These are phyloP conservation scores for Drosophila subpulchrella DNA, from an alignment of 1,140 invertebrate genomes.

Conservation along the genomic window DNA sequence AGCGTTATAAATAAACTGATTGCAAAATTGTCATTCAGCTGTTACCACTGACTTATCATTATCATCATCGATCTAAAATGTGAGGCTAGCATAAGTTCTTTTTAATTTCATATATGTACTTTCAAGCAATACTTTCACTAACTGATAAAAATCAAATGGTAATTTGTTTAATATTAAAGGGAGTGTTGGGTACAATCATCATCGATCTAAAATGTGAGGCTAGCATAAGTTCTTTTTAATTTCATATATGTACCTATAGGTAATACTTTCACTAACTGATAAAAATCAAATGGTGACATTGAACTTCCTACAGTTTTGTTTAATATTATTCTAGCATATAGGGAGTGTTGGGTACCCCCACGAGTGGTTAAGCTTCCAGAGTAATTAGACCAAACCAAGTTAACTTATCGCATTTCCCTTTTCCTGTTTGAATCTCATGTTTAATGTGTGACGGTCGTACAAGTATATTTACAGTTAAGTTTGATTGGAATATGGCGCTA, in stretches of 20 bases:
- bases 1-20: background rate
- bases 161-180: background rate
- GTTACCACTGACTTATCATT: background rate
- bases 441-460: slow-evolving; percentile 18
- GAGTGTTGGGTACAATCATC: no score
- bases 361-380: background rate
- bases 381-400: background rate
- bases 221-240: background rate
- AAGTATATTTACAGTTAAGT: slow-evolving; percentile 42
- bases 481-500: slow-evolving; percentile 15
- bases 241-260: background rate
- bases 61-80: background rate
- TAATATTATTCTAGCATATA: background rate
- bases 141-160: background rate
- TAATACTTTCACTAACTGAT: background rate
- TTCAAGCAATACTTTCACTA: background rate
- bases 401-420: slow-evolving; percentile 22
- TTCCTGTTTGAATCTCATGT: slow-evolving; percentile 9
- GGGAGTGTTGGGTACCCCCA: background rate
- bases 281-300: background rate
- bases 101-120: background rate
- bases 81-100: background rate
- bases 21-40: background rate
- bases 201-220: background rate
- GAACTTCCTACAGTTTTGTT: background rate